Conservation (phyloP, 2,888 invertebrate genomes). For the Stenotaenia linearis region DNA sequence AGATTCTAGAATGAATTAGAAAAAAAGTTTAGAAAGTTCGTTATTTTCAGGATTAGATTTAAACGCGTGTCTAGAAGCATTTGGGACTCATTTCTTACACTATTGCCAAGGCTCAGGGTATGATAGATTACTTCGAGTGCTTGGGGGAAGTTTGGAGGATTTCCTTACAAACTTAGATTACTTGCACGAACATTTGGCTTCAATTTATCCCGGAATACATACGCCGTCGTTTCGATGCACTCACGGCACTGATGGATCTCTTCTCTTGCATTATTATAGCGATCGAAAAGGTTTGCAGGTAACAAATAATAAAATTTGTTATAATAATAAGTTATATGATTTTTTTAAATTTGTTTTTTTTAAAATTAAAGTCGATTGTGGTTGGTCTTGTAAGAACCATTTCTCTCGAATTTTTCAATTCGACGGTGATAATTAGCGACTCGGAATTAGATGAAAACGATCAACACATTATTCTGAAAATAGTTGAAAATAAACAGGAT, state of each 20-base stretch:
- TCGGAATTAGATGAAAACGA: neutral
- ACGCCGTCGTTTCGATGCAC: constrained; percentile 47
- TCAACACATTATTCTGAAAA: neutral
- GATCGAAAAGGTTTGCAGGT: constrained; percentile 38
- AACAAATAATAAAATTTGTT: too few relatives aligned
- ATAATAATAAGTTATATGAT: neutral
- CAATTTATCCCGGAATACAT: constrained; percentile 42
- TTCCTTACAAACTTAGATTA: constrained; percentile 82
- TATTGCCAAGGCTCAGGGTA: constrained; percentile 60
- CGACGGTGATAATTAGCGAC: constrained; percentile 35
- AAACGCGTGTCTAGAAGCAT: constrained; percentile 56
- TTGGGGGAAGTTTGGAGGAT: constrained; percentile 78
- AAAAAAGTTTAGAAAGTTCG: neutral
- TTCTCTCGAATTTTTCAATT: constrained; percentile 38
- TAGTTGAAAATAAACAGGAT: neutral
- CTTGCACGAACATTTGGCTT: constrained; percentile 70
- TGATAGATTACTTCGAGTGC: constrained; percentile 74
- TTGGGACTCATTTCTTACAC: constrained; percentile 72
- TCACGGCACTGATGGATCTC: constrained; percentile 35
- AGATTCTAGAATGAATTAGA: too few relatives aligned
- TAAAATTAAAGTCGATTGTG: constrained; percentile 38
- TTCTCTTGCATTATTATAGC: constrained; percentile 40
- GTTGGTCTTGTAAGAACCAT: constrained; percentile 37
- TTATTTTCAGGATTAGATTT: constrained; percentile 42
- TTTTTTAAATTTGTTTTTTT: neutral